Base-by-base conservation (phyloP, 2,113 vertebrate genomes). In the Phocoena phocoena region DNA sequence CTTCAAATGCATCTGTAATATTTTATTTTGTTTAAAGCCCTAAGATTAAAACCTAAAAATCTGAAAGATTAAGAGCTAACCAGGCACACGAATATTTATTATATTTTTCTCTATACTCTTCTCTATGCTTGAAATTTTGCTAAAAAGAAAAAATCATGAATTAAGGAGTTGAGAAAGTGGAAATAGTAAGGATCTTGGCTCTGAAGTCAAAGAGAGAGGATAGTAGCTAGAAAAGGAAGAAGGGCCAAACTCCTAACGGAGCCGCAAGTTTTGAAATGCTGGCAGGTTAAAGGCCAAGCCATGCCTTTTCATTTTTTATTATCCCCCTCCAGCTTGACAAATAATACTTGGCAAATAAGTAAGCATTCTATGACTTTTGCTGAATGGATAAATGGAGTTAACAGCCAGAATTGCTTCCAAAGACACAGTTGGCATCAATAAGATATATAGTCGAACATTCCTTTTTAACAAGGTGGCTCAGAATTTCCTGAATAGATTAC, bases 401-500 rank as follows among this genome's bases (percentile, higher is more conserved):
- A 94, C 47, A 81, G 86, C 87, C 93, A 74, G 44, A 31, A 84
- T 53, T 85, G 60, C 60, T 96, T 95, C 83, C 91, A 92, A 91
- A 88, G 94, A 87, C 89, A 96, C 44, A 58, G 53, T 83, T 87
- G 96, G 80, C 80, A 87, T 86, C 44, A 38, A 7, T 71, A 70
- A 82, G 80, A 90, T 74, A 58, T 58, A 86, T 58, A 79, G 80
- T 55, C 58, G 60, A 65, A 93, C 85, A 77, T 82, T 92, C 65
- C 68, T 77, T 92, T 88, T 86, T 86, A 71, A 94, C 88, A 96
- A 92, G 47, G 92, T 96, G 63, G 73, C 84, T 96, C 44, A 90
- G 92, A 97, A 86, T 76, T 96, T 96, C 92, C 94, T 90, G 84
- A 92, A 82, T 70, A 77, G 67, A 82, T 92, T 86, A 62, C 44